A percentile compares a stretch with the other conserved stretches of the same genome.
Evolutionary conservation across 2,113 vertebrate species (phyloP).

Genomic region (Pontoporia blainvillei): DNA sequence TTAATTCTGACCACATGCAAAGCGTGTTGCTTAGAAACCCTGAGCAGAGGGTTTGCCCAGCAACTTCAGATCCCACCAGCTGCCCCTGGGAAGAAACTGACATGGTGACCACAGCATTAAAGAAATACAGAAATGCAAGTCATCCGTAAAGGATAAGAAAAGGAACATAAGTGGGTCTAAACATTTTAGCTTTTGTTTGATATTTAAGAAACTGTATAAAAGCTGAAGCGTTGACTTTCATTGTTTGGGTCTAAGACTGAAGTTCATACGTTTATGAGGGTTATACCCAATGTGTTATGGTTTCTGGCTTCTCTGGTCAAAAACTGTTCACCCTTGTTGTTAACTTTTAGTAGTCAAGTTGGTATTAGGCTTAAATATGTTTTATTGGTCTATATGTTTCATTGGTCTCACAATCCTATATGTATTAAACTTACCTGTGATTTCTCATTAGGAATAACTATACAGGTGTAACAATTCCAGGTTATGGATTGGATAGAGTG

Average conservation of each 20-base stretch:
- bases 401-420: neutral
- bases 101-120: neutral
- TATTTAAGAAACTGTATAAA: neutral
- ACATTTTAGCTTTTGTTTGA: neutral
- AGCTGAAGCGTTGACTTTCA: neutral
- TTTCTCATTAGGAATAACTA: neutral
- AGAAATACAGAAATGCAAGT: neutral
- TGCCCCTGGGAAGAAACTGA: neutral
- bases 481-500: neutral
- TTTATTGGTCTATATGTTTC: neutral
- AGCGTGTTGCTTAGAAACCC: slow-evolving; percentile 51
- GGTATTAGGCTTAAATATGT: neutral
- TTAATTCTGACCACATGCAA: slow-evolving; percentile 9
- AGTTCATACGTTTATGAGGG: neutral
- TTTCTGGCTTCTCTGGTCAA: neutral
- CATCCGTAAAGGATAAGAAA: neutral
- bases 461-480: neutral
- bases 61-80: slow-evolving; percentile 11
- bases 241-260: neutral
- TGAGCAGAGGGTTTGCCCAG: slow-evolving; percentile 4
- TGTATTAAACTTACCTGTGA: neutral
- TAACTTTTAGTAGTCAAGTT: neutral
- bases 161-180: neutral
- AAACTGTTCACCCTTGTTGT: neutral
- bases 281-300: too few species aligned